These are phyloP conservation scores for Chrysopilus asiliformis DNA, from an alignment of 2,888 invertebrate genomes.

Conservation along the genomic window DNA sequence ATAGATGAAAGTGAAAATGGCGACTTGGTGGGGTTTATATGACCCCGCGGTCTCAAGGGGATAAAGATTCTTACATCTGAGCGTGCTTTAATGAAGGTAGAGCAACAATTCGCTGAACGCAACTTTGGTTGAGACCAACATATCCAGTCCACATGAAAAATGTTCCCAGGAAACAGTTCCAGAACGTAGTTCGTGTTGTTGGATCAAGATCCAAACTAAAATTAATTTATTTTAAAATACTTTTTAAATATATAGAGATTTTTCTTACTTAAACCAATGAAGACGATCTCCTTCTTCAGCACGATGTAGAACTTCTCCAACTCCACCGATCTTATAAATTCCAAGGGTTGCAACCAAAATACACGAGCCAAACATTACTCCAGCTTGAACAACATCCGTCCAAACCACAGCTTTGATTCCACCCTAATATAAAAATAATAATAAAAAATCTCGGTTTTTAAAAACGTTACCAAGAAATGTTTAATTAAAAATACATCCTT, in stretches of 20 bases:
- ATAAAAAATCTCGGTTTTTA: no score
- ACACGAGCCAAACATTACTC: constrained; percentile 32
- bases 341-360: constrained; percentile 33
- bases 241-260: neutral
- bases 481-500: constrained; percentile 23
- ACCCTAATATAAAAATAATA: constrained; percentile 26
- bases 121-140: constrained; percentile 56
- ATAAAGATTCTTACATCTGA: no score
- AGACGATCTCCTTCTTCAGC: constrained; percentile 31
- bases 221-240: neutral
- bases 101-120: constrained; percentile 56
- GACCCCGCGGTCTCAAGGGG: no score
- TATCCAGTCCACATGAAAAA: constrained; percentile 46
- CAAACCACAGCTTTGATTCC: constrained; percentile 41
- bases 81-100: constrained; percentile 45
- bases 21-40: no score
- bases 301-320: constrained; percentile 27
- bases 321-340: constrained; percentile 31
- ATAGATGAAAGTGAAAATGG: no score
- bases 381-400: constrained; percentile 39
- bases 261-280: constrained; percentile 28
- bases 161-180: constrained; percentile 46
- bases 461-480: neutral
- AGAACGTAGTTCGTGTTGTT: constrained; percentile 48
- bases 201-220: constrained; percentile 45